Evolutionary conservation across 2,888 invertebrate genomes (phyloP).

Genomic region (Epirrita christyi): DNA sequence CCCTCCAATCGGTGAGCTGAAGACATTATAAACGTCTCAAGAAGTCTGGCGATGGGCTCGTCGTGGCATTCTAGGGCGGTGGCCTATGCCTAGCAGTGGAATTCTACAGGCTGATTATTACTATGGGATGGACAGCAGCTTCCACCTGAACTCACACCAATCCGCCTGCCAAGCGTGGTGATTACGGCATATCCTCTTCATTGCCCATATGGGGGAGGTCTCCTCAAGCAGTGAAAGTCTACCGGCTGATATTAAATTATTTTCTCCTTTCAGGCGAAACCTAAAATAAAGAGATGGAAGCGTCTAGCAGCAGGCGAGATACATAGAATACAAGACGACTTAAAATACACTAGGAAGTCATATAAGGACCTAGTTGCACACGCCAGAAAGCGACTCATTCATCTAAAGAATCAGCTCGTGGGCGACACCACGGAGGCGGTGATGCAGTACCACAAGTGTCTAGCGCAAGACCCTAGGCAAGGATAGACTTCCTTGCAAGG

Average conservation of each 20-base stretch:
- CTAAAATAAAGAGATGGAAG: conserved; percentile 67
- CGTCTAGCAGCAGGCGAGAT: conserved; percentile 66
- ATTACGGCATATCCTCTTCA: too few relatives aligned
- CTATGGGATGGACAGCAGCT: background rate
- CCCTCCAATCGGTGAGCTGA: too few relatives aligned
- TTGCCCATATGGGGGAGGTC: too few relatives aligned
- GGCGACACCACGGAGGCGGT: conserved; percentile 42
- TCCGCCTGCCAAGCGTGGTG: too few relatives aligned
- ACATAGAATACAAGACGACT: conserved; percentile 65
- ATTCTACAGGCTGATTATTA: too few relatives aligned
- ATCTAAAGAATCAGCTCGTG: conserved; percentile 57
- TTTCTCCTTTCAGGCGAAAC: conserved; percentile 55
- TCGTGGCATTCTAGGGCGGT: too few relatives aligned
- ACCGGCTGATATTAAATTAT: background rate
- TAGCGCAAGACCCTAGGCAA: conserved; percentile 11
- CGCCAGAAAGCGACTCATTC: conserved; percentile 58
- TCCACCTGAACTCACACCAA: too few relatives aligned
- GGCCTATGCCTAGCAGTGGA: too few relatives aligned
- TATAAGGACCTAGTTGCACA: conserved; percentile 70
- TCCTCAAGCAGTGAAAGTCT: too few relatives aligned
- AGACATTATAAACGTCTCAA: too few relatives aligned
- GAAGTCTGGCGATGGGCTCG: too few relatives aligned
- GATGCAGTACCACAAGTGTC: conserved; percentile 50
- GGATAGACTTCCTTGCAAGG: background rate
- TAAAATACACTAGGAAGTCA: conserved; percentile 61